Percentiles rank a stretch among this genome's conserved stretches.
Conservation (phyloP, 2,888 invertebrate species). For the Bombylius major region DNA sequence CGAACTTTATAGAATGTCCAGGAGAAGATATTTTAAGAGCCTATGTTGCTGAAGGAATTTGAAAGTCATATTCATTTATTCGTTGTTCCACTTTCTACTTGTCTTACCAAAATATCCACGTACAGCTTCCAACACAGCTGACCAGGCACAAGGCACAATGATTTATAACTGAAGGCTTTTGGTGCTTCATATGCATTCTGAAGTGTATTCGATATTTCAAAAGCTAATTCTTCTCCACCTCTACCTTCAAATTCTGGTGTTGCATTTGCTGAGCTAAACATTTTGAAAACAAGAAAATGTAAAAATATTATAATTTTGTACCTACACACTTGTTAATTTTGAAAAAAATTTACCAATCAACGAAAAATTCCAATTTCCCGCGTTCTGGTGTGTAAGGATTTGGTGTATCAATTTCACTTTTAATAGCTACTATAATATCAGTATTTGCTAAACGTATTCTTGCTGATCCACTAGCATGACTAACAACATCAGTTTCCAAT, state of each 20-base stretch:
- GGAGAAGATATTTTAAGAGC: too few species aligned
- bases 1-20: too few species aligned
- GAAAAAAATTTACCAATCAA: constrained; percentile 65
- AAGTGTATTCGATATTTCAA: constrained; percentile 68
- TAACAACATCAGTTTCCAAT: constrained; percentile 70
- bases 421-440: constrained; percentile 85
- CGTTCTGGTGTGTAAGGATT: constrained; percentile 55
- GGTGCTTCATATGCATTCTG: constrained; percentile 66
- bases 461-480: constrained; percentile 78
- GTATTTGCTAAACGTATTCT: constrained; percentile 78
- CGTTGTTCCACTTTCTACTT: too few species aligned
- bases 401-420: constrained; percentile 77
- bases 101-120: constrained; percentile 72
- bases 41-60: too few species aligned
- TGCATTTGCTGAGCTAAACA: constrained; percentile 85
- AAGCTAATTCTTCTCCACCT: constrained; percentile 84
- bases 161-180: constrained; percentile 61
- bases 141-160: constrained; percentile 69
- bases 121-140: constrained; percentile 91
- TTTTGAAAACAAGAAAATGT: background rate
- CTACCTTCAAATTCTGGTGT: constrained; percentile 93
- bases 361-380: constrained; percentile 89
- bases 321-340: constrained; percentile 1
- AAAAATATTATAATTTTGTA: too few species aligned
- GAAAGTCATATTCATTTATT: too few species aligned